Base-by-base conservation (phyloP, 2,113 vertebrate genomes). In the Lampris incognitus region DNA sequence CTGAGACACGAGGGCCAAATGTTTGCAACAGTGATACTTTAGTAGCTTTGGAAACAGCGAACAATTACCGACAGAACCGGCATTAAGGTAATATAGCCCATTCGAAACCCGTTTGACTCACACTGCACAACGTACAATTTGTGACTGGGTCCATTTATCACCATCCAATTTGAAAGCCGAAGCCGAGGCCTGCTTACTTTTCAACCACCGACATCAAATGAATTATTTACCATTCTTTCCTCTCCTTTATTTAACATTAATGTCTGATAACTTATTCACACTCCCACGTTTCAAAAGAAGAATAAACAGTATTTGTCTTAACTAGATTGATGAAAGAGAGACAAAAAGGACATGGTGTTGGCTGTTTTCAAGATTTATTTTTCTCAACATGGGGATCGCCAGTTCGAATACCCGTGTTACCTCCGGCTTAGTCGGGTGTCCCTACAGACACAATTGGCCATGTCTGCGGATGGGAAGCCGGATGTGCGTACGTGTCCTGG, bases 171-270 rank as follows among this genome's bases (percentile, higher is more conserved):
- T 83, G 86, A 91, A 88, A 85, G 74, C 57, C 42, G 67, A 76
- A 69, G 81, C 78, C 87, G 70, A 72, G 78, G 69, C 76, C 81
- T 92, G 89, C 91, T 92, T 93, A 90, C 85, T 89, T 89, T 90
- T 84, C 87, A 76, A 83, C 77, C 87, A 91, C 89, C 89, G 90
- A 86, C 91, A 84, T 59, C 1, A 65, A 74, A 90, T 92, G 11
- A 89, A 92, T 91, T 84, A 92, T 93, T 93, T 79, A 93, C 76
- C 39, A 24, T 51, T 60, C 65, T 76, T 87, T 82, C 90, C 83
- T 88, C 83, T 77, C 82, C 88, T 89, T 88, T 85, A 88, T 89
- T 93, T 88, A 93, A 92, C 85, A 91, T 91, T 91, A 92, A 94
- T 91, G 85, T 70, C 77, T 42, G 62, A 87, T 92, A 71, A 90